phyloP scores from a whole-genome alignment of 2,113 vertebrate species.

The Thamnaconus septentrionalis region DNA sequence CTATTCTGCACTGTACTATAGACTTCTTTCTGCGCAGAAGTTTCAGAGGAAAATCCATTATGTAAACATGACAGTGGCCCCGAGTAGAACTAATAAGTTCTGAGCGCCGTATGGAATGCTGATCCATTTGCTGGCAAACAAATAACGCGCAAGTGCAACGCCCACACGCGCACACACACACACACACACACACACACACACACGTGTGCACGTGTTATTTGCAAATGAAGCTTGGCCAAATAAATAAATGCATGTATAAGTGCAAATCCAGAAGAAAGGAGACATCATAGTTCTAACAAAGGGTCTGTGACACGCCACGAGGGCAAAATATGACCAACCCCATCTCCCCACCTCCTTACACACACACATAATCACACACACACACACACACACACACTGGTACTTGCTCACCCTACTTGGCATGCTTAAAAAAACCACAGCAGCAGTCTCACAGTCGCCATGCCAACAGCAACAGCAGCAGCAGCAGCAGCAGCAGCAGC shows the following conservation, averaged over 20 bases:
- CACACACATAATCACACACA: slow-evolving; percentile 33
- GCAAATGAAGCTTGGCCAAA: too few relatives aligned
- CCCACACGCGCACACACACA: too few relatives aligned
- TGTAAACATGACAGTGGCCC: slow-evolving; percentile 22
- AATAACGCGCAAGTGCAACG: background rate
- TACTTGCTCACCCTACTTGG: slow-evolving; percentile 59
- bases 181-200: too few relatives aligned
- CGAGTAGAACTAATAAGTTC: slow-evolving; percentile 3
- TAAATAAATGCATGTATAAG: background rate
- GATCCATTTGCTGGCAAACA: slow-evolving; percentile 11
- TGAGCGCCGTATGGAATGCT: slow-evolving; percentile 10
- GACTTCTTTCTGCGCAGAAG: background rate
- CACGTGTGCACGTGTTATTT: too few relatives aligned
- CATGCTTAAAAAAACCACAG: slow-evolving; percentile 78
- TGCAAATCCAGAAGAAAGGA: background rate
- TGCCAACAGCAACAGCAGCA: slow-evolving; percentile 75
- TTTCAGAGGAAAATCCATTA: slow-evolving; percentile 19
- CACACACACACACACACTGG: slow-evolving; percentile 28
- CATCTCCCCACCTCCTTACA: too few relatives aligned
- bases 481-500: slow-evolving; percentile 70
- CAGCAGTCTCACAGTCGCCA: slow-evolving; percentile 75
- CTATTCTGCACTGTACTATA: background rate
- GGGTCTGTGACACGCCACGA: too few relatives aligned
- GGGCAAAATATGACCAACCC: too few relatives aligned
- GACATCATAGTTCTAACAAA: too few relatives aligned